These are phyloP conservation scores for Folsomia candida DNA, from an alignment of 2,888 invertebrate genomes.

Conservation along the genomic window DNA sequence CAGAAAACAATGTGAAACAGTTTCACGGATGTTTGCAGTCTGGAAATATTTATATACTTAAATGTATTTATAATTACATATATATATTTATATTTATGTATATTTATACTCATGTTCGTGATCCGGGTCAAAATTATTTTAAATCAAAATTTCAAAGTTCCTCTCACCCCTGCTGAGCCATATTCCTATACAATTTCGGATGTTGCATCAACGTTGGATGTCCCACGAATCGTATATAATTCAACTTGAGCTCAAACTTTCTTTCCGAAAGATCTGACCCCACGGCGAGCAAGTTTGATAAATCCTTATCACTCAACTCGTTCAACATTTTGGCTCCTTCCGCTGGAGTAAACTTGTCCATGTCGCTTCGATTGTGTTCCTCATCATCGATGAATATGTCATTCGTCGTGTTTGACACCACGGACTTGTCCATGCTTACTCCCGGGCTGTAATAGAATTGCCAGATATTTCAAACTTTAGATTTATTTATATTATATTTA, in stretches of 20 bases:
- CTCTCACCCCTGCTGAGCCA: constrained; percentile 1
- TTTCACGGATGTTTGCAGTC: constrained; percentile 48
- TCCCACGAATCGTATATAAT: constrained; percentile 92
- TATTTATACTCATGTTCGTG: no score
- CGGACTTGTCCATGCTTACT: not conserved
- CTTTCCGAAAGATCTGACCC: constrained; percentile 84
- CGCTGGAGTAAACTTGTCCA: constrained; percentile 26
- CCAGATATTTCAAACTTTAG: no score
- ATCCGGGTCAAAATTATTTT: not conserved
- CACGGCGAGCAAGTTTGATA: constrained; percentile 85
- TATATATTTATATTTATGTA: not conserved
- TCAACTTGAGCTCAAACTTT: constrained; percentile 54
- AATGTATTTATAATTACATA: not conserved
- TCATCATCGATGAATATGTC: not conserved
- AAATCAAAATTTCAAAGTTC: constrained; percentile 6
- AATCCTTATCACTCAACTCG: constrained; percentile 56
- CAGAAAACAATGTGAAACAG: constrained; percentile 73
- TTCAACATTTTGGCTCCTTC: constrained; percentile 37
- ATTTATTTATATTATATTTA: no score
- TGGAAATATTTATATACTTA: constrained; percentile 17
- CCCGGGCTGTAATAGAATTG: no score
- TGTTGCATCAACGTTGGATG: constrained; percentile 77
- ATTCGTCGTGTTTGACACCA: not conserved
- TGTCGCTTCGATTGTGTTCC: not conserved
- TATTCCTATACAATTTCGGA: constrained; percentile 38